Evolutionary conservation across 2,797 vertebrate genomes (phyloP).

Genomic region (Rhynchotus rufescens): DNA sequence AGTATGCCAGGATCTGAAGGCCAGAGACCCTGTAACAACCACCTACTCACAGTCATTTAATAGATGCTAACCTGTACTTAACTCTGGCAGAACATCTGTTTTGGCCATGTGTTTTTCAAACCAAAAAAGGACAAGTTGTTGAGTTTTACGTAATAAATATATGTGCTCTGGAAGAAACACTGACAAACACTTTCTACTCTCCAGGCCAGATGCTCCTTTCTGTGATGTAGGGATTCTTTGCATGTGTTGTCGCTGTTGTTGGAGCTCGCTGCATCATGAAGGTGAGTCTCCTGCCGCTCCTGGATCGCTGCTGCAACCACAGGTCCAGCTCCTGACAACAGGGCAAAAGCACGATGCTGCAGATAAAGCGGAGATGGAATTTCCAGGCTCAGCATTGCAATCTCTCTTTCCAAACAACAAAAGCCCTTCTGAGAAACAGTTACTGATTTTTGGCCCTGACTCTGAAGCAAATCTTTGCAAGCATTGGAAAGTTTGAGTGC

Average conservation of each 20-base stretch:
- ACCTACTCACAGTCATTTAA: conserved; percentile 3
- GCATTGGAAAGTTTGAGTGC: conserved; percentile 61
- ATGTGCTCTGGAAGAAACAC: conserved; percentile 23
- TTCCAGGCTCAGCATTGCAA: conserved; percentile 49
- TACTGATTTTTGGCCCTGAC: conserved; percentile 47
- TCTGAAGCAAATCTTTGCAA: conserved; percentile 55
- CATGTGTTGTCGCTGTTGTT: neutral
- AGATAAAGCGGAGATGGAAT: conserved; percentile 60
- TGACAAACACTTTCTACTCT: neutral
- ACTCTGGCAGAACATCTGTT: conserved; percentile 71
- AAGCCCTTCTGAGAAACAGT: conserved; percentile 64
- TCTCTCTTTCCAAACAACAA: conserved; percentile 51
- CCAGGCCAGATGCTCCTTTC: neutral
- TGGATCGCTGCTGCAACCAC: conserved; percentile 27
- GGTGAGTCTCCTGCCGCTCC: neutral
- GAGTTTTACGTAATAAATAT: neutral
- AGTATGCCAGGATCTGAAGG: neutral
- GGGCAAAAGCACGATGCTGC: conserved; percentile 42
- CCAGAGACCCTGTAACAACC: conserved; percentile 15
- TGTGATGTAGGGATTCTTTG: neutral
- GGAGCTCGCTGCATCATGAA: neutral
- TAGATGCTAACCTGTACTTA: conserved; percentile 44
- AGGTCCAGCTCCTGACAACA: neutral
- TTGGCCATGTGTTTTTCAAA: conserved; percentile 52
- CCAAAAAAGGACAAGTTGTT: neutral